A percentile compares a stretch with the other conserved stretches of the same genome.
Conservation (phyloP, 2,797 vertebrate species). For the Threskiornis aethiopicus region DNA sequence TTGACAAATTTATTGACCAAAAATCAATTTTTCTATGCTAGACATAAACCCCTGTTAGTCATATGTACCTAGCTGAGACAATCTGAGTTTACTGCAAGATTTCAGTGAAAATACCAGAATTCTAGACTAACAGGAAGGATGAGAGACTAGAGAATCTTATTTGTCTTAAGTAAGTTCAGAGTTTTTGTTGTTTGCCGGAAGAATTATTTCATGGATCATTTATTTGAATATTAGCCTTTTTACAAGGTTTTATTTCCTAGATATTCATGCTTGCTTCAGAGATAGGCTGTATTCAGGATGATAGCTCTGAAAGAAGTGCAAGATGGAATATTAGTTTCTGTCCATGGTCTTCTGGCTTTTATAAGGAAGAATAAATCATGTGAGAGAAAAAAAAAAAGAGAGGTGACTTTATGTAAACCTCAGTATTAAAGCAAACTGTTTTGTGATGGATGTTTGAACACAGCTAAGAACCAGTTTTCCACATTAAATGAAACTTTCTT, state of each 20-base stretch:
- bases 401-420: not conserved
- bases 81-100: not conserved
- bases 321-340: not conserved
- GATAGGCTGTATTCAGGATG: not conserved
- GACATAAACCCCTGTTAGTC: not conserved
- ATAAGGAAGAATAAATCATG: conserved; percentile 1
- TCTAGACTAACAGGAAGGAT: not conserved
- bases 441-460: not conserved
- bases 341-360: conserved; percentile 20
- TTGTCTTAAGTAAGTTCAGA: not conserved
- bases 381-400: not conserved
- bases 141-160: not conserved
- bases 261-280: not conserved
- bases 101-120: not conserved
- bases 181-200: conserved; percentile 31
- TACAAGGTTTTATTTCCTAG: conserved; percentile 29
- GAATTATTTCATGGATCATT: conserved; percentile 39
- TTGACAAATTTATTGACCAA: not conserved
- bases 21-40: not conserved
- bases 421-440: not conserved
- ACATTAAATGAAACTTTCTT: not conserved
- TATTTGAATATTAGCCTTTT: conserved; percentile 21
- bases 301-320: not conserved
- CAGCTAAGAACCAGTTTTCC: not conserved
- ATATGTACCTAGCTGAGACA: not conserved